A percentile compares a stretch with the other conserved stretches of the same genome.
Evolutionary conservation across 2,888 invertebrate genomes (phyloP).

Genomic region (Dynastes grantii): DNA sequence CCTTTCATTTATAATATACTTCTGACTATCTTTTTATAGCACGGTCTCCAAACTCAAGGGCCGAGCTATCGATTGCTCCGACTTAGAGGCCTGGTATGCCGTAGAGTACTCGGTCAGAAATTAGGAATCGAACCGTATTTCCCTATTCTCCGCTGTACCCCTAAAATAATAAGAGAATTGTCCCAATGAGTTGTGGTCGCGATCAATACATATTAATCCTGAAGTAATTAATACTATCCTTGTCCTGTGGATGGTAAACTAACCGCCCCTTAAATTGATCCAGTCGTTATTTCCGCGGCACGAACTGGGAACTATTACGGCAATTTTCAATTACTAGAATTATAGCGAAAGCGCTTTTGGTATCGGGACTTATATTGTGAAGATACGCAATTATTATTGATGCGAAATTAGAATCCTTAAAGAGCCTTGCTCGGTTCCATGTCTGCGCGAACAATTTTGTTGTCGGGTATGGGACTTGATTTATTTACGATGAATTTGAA

Average conservation of each 20-base stretch:
- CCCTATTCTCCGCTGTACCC: conserved; percentile 38
- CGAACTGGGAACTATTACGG: conserved; percentile 57
- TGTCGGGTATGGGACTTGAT: not conserved
- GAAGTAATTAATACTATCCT: conserved; percentile 69
- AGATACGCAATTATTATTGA: not conserved
- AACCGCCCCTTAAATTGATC: conserved; percentile 63
- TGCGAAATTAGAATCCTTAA: not conserved
- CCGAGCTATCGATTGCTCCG: conserved; percentile 21
- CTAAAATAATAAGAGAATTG: conserved; percentile 48
- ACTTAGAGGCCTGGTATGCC: not conserved
- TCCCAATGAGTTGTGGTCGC: conserved; percentile 51
- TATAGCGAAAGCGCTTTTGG: conserved; percentile 15
- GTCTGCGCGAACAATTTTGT: too few relatives aligned
- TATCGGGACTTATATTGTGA: conserved; percentile 42
- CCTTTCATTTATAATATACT: too few relatives aligned
- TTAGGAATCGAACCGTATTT: conserved; percentile 41
- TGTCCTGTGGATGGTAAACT: conserved; percentile 65
- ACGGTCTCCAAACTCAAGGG: not conserved
- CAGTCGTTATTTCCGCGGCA: conserved; percentile 59
- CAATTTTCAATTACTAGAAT: conserved; percentile 57
- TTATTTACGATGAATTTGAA: not conserved
- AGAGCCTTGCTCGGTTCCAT: not conserved
- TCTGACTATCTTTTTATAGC: too few relatives aligned
- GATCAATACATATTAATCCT: conserved; percentile 63
- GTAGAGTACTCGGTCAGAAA: conserved; percentile 29